Conservation (phyloP, 2,888 invertebrate genomes). For the Drepana falcataria region DNA sequence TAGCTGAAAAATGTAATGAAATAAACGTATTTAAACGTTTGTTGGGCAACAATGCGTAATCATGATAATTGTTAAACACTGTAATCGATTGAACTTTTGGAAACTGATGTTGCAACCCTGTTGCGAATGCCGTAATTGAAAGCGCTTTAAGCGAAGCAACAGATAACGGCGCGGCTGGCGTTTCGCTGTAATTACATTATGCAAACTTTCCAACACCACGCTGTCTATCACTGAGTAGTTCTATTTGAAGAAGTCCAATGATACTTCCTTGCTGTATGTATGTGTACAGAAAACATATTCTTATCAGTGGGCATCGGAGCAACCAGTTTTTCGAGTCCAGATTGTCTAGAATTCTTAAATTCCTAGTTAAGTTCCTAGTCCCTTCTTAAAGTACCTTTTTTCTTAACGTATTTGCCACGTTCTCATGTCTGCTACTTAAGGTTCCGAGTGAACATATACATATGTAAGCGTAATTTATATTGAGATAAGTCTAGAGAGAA, state of each 20-base stretch:
- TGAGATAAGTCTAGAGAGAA: too few relatives aligned
- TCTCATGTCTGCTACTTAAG: constrained; percentile 4
- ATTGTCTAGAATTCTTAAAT: constrained; percentile 23
- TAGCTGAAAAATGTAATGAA: too few relatives aligned
- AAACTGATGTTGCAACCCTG: not conserved
- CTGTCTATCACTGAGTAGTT: constrained; percentile 42
- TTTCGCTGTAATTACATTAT: constrained; percentile 22
- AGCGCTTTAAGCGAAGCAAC: constrained; percentile 6
- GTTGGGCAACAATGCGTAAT: not conserved
- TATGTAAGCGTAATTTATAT: too few relatives aligned
- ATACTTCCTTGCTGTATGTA: too few relatives aligned
- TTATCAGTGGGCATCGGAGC: too few relatives aligned
- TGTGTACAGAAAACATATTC: too few relatives aligned
- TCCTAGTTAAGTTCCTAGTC: too few relatives aligned
- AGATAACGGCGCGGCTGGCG: constrained; percentile 8
- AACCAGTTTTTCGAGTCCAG: constrained; percentile 19
- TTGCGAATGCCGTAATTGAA: not conserved
- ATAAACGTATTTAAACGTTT: too few relatives aligned
- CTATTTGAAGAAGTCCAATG: constrained; percentile 34
- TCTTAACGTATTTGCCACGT: constrained; percentile 6
- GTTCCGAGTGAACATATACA: too few relatives aligned
- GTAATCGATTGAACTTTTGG: not conserved
- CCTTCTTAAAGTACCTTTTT: not conserved
- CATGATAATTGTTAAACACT: constrained; percentile 3
- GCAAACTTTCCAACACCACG: constrained; percentile 33